Evolutionary conservation across 2,797 vertebrate genomes (phyloP).

Genomic region (Apogon hyalosoma): DNA sequence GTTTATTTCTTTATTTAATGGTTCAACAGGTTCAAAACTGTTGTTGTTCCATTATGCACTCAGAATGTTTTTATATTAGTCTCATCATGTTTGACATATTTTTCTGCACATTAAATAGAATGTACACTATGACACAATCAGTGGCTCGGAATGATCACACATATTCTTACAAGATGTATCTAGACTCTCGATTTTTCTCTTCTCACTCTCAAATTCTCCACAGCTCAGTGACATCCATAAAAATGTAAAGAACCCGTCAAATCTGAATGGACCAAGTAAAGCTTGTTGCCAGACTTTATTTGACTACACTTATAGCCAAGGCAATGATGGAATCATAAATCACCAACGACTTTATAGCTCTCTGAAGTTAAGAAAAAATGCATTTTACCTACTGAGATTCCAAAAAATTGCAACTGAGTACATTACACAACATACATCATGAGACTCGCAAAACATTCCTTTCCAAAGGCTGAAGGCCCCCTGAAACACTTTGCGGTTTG

Average conservation of each 20-base stretch:
- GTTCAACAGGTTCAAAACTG: slow-evolving; percentile 18
- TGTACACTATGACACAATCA: not conserved
- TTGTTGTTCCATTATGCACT: not conserved
- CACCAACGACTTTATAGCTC: slow-evolving; percentile 32
- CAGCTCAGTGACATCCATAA: not conserved
- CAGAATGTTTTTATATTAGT: slow-evolving; percentile 5
- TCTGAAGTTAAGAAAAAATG: slow-evolving; percentile 40
- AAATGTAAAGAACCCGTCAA: slow-evolving; percentile 4
- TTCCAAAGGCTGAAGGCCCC: slow-evolving; percentile 49
- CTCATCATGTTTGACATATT: slow-evolving; percentile 16
- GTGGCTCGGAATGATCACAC: not conserved
- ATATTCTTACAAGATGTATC: not conserved
- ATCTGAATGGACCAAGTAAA: not conserved
- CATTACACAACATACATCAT: slow-evolving; percentile 75
- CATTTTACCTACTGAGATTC: slow-evolving; percentile 52
- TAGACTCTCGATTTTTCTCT: not conserved
- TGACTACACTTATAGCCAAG: slow-evolving; percentile 22
- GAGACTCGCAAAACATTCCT: slow-evolving; percentile 65
- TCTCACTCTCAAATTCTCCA: slow-evolving; percentile 12
- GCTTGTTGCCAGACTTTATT: slow-evolving; percentile 30
- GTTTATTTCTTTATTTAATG: not conserved
- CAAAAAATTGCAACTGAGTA: slow-evolving; percentile 58
- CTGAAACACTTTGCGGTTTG: slow-evolving; percentile 60
- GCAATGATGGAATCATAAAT: slow-evolving; percentile 34
- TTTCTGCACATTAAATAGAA: slow-evolving; percentile 4